These are phyloP conservation scores for Nerophis lumbriciformis DNA, from an alignment of 2,113 vertebrate genomes.

Conservation along the genomic window DNA sequence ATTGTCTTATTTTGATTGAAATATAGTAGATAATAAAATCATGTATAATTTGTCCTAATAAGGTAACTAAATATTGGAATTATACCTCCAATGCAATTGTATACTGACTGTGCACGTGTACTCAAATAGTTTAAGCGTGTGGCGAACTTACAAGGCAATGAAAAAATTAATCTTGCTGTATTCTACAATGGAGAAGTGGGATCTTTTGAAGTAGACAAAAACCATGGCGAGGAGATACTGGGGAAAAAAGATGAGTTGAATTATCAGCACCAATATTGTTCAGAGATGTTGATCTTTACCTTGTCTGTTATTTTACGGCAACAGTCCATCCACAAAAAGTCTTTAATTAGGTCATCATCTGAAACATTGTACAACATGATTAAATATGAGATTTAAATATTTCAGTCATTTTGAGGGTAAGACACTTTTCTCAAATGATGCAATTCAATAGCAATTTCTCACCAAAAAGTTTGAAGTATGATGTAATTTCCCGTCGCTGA, in stretches of 20 bases:
- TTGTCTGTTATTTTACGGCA: constrained; percentile 94
- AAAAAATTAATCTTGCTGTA: constrained; percentile 93
- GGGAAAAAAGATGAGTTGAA: background rate
- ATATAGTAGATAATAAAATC: background rate
- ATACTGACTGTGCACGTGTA: background rate
- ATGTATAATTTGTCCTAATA: background rate
- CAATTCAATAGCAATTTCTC: constrained; percentile 13
- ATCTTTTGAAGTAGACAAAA: constrained; percentile 98
- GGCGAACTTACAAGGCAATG: constrained; percentile 87
- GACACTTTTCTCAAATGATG: background rate
- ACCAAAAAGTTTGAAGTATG: constrained; percentile 92
- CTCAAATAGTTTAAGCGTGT: background rate
- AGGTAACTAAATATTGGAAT: background rate
- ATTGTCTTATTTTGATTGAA: background rate
- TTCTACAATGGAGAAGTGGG: constrained; percentile 79
- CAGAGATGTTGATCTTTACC: constrained; percentile 55
- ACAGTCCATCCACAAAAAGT: constrained; percentile 92
- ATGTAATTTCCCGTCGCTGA: constrained; percentile 86
- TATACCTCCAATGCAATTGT: too few relatives aligned
- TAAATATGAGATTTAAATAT: background rate
- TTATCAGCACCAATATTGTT: background rate
- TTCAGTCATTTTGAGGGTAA: background rate
- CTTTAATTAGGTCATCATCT: constrained; percentile 90
- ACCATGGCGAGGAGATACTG: constrained; percentile 98
- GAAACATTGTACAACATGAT: constrained; percentile 44